Conservation (phyloP, 2,113 vertebrate species). For the Otis tarda region DNA sequence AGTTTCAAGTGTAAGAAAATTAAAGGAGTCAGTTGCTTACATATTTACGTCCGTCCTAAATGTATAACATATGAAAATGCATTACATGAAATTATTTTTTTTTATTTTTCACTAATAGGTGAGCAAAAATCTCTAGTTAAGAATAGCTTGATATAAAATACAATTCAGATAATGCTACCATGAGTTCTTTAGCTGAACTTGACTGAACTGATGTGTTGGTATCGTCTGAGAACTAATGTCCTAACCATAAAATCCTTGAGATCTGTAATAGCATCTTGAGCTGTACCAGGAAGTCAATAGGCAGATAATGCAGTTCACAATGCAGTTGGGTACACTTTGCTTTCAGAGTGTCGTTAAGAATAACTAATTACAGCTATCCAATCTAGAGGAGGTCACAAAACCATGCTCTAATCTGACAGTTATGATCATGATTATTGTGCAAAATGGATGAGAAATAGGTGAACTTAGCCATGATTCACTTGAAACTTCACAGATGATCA, state of each 20-base stretch:
- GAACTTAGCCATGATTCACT: neutral
- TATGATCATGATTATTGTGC: neutral
- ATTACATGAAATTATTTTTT: neutral
- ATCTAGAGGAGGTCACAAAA: neutral
- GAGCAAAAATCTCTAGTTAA: neutral
- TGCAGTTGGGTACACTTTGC: neutral
- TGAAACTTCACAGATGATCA: neutral
- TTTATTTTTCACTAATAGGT: neutral
- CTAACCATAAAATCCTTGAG: neutral
- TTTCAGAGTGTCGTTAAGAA: neutral
- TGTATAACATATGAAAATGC: neutral
- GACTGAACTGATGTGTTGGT: neutral
- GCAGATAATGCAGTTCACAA: neutral
- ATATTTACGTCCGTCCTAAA: neutral
- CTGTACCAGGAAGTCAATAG: neutral
- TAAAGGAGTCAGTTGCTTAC: neutral
- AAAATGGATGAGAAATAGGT: neutral
- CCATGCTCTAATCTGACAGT: neutral
- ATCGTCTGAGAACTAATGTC: neutral
- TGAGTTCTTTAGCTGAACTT: neutral
- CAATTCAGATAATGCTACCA: neutral
- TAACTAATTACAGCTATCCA: neutral
- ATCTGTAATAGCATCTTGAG: neutral
- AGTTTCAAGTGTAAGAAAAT: neutral
- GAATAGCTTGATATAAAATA: neutral